These are phyloP conservation scores for Misgurnus anguillicaudatus DNA, from an alignment of 2,113 vertebrate species.

Conservation along the genomic window DNA sequence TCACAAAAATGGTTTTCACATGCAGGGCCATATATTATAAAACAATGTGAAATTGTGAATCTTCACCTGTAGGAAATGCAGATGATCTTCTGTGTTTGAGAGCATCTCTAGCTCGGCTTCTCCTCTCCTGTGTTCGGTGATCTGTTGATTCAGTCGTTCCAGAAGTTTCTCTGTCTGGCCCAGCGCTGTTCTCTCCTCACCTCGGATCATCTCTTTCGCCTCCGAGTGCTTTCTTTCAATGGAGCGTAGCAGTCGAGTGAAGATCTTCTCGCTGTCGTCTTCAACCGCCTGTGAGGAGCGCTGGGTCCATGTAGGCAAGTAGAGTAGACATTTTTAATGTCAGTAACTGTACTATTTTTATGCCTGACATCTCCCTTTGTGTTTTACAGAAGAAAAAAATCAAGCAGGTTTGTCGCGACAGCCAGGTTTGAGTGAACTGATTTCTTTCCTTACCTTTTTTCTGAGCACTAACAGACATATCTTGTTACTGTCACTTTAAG, in stretches of 20 bases:
- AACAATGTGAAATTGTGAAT: not conserved
- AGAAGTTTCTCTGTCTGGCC: slow-evolving; percentile 46
- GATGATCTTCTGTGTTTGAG: slow-evolving; percentile 52
- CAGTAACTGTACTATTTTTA: too few relatives aligned
- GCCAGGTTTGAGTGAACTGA: too few relatives aligned
- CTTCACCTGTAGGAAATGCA: slow-evolving; percentile 59
- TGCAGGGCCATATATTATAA: too few relatives aligned
- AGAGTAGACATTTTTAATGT: not conserved
- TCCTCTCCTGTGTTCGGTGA: slow-evolving; percentile 38
- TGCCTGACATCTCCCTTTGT: too few relatives aligned
- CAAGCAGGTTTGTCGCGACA: too few relatives aligned
- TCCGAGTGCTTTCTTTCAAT: slow-evolving; percentile 51
- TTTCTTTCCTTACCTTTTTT: too few relatives aligned
- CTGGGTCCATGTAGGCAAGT: slow-evolving; percentile 6
- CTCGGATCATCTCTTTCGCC: slow-evolving; percentile 50
- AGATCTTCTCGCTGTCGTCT: slow-evolving; percentile 57
- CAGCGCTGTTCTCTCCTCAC: slow-evolving; percentile 47
- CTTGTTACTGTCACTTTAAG: too few relatives aligned
- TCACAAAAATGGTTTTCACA: too few relatives aligned
- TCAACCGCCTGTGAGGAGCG: slow-evolving; percentile 51
- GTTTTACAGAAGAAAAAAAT: too few relatives aligned
- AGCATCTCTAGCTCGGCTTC: slow-evolving; percentile 53
- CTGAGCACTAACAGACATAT: too few relatives aligned
- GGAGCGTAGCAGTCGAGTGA: slow-evolving; percentile 47
- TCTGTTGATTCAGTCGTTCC: slow-evolving; percentile 50